A percentile compares a stretch with the other conserved stretches of the same genome.
Conservation (phyloP, 2,888 invertebrate genomes). For the Allygus modestus region DNA sequence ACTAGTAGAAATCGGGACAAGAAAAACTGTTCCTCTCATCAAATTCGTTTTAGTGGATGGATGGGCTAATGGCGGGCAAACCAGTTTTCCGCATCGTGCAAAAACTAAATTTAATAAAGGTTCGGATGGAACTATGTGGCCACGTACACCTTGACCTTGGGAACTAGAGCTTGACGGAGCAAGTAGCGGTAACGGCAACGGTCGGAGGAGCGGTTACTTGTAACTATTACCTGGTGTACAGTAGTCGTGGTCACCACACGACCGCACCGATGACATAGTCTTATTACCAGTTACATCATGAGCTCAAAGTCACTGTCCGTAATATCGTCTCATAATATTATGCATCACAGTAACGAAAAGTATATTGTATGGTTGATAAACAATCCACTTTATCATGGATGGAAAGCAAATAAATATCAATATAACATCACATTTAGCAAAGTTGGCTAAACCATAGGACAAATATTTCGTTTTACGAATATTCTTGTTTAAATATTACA, state of each 20-base stretch:
- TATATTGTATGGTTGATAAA: too few species aligned
- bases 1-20: background rate
- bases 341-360: too few species aligned
- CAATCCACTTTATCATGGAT: too few species aligned
- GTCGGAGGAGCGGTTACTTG: slow-evolving; percentile 27
- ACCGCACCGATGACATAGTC: background rate
- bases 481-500: too few species aligned
- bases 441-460: too few species aligned
- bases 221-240: slow-evolving; percentile 20
- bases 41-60: slow-evolving; percentile 41
- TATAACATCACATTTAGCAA: too few species aligned
- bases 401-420: too few species aligned
- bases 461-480: too few species aligned
- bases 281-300: background rate
- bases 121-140: slow-evolving; percentile 2
- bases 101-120: slow-evolving; percentile 31
- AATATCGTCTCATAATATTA: too few species aligned
- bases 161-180: slow-evolving; percentile 52
- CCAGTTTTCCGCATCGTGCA: slow-evolving; percentile 26
- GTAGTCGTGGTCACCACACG: background rate
- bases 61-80: slow-evolving; percentile 21
- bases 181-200: slow-evolving; percentile 33
- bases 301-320: background rate
- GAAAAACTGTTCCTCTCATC: slow-evolving; percentile 30
- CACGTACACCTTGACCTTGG: slow-evolving; percentile 33